Conservation (phyloP, 2,113 vertebrate genomes). For the Pteruthius melanotis region DNA sequence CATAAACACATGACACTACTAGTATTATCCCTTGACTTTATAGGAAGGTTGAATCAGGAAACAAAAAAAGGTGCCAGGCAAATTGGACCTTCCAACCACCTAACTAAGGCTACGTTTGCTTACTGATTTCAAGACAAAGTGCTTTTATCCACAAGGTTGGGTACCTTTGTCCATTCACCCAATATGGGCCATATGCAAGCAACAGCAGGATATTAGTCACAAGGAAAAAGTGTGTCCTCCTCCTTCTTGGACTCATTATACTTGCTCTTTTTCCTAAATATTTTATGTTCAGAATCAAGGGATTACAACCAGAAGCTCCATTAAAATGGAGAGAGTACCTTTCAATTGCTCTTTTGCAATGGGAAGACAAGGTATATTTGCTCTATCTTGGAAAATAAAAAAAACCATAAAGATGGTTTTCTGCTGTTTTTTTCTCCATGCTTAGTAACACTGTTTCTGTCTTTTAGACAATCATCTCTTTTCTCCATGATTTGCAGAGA, state of each 20-base stretch:
- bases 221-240: not conserved
- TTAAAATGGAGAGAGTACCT: not conserved
- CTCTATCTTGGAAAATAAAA: not conserved
- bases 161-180: not conserved
- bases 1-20: not conserved
- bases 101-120: slow-evolving; percentile 29
- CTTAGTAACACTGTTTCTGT: not conserved
- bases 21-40: not conserved
- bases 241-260: not conserved
- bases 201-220: slow-evolving; percentile 2
- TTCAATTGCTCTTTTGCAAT: not conserved
- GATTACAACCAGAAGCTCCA: not conserved
- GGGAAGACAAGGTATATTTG: not conserved
- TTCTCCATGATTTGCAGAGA: not conserved
- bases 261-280: not conserved
- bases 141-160: not conserved
- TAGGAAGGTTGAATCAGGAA: not conserved
- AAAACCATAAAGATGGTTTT: not conserved
- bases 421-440: not conserved
- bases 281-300: not conserved
- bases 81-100: not conserved
- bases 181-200: not conserved
- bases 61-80: not conserved
- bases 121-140: slow-evolving; percentile 43
- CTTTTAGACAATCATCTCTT: not conserved